These are phyloP conservation scores for Oenanthe oenanthe DNA, from an alignment of 2,113 vertebrate species.

Conservation along the genomic window DNA sequence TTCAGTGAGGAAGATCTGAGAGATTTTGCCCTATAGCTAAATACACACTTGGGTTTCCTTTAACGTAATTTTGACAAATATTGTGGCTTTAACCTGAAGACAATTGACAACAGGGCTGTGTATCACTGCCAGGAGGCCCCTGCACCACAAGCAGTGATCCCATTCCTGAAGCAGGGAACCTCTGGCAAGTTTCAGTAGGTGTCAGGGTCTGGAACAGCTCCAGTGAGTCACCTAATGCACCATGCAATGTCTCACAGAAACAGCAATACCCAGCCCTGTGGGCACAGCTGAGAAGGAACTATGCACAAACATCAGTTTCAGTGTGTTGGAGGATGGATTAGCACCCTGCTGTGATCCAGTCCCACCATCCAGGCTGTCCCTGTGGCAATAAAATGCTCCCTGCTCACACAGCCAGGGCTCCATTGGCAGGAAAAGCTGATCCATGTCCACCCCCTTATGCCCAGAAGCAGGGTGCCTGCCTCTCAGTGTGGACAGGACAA, in stretches of 20 bases:
- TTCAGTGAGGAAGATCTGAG: not conserved
- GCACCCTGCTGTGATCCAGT: not conserved
- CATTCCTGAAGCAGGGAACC: not conserved
- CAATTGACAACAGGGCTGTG: not conserved
- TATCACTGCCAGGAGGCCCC: not conserved
- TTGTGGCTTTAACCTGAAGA: not conserved
- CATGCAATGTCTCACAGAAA: rapidly evolving
- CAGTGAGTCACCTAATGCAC: not conserved
- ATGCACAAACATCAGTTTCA: not conserved
- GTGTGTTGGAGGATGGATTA: not conserved
- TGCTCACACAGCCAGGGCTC: not conserved
- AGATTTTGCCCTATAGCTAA: not conserved
- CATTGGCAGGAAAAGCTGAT: not conserved
- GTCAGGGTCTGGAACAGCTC: not conserved
- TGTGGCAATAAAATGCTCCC: not conserved
- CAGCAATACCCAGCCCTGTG: not conserved
- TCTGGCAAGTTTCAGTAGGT: not conserved
- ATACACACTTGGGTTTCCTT: not conserved
- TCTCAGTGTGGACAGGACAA: rapidly evolving
- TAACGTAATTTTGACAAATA: not conserved
- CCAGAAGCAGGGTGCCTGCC: rapidly evolving
- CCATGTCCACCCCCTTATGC: rapidly evolving
- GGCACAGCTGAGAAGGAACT: not conserved
- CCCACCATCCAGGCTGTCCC: not conserved
- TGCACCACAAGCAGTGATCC: not conserved